These are phyloP conservation scores for Glaucopsyche alexis DNA, from an alignment of 2,888 invertebrate genomes.

Conservation along the genomic window DNA sequence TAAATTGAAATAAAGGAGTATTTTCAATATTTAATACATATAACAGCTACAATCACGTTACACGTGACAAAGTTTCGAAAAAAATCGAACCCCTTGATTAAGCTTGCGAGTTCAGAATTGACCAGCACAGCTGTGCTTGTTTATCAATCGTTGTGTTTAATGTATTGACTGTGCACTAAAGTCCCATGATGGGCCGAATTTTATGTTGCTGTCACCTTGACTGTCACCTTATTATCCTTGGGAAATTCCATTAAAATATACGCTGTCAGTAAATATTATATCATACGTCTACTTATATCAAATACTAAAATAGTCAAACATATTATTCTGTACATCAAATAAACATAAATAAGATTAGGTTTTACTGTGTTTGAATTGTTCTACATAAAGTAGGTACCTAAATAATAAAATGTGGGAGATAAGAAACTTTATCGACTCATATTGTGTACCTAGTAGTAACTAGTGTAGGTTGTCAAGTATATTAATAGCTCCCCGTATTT, in stretches of 20 bases:
- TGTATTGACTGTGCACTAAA: neutral
- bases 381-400: neutral
- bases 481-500: neutral
- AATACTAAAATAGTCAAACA: neutral
- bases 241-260: neutral
- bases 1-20: too few species aligned
- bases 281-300: neutral
- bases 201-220: neutral
- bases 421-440: neutral
- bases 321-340: neutral
- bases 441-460: neutral
- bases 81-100: neutral
- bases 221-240: neutral
- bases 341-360: slow-evolving; percentile 3
- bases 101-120: neutral
- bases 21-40: too few species aligned
- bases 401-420: neutral
- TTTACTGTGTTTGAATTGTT: neutral
- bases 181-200: neutral
- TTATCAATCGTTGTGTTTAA: slow-evolving; percentile 1
- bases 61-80: too few species aligned
- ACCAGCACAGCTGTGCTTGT: neutral
- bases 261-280: neutral
- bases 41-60: too few species aligned
- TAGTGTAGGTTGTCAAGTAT: neutral